Evolutionary conservation across 1,140 invertebrate species (phyloP).

Genomic region (Drosophila serrata): DNA sequence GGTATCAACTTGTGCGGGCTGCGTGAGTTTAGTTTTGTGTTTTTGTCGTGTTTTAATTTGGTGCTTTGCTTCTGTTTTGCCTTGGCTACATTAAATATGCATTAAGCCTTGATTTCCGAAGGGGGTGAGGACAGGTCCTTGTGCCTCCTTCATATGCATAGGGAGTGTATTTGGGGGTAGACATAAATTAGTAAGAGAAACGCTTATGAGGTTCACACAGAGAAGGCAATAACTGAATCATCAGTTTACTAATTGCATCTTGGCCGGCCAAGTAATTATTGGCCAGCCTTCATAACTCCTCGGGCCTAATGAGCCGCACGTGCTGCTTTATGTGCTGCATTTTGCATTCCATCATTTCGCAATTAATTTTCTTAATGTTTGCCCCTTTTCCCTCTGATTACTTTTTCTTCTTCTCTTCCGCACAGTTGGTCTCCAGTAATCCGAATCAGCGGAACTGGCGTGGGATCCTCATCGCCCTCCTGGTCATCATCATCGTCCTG

Average conservation of each 20-base stretch:
- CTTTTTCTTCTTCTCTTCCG: conserved; percentile 9
- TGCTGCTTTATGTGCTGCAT: conserved; percentile 61
- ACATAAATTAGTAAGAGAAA: conserved; percentile 58
- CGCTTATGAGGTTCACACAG: conserved; percentile 44
- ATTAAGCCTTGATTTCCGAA: conserved; percentile 68
- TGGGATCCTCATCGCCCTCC: conserved; percentile 94
- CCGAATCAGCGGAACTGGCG: conserved; percentile 95
- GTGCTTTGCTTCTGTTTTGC: conserved; percentile 20
- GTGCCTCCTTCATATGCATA: conserved; percentile 52
- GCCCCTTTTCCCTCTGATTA: conserved; percentile 5
- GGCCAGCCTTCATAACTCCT: conserved; percentile 40
- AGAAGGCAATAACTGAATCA: conserved; percentile 32
- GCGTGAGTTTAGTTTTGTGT: conserved; percentile 75
- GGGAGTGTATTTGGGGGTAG: conserved; percentile 1
- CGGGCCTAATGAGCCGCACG: conserved; percentile 59
- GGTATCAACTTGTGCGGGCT: conserved; percentile 70
- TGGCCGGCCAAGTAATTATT: conserved; percentile 55
- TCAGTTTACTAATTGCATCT: conserved; percentile 65
- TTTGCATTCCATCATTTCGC: conserved; percentile 47
- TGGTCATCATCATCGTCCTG: conserved; percentile 95
- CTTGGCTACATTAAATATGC: conserved; percentile 74
- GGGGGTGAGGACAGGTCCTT: conserved; percentile 20
- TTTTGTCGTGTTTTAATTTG: conserved; percentile 47
- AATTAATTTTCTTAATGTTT: conserved; percentile 54
- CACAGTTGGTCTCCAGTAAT: conserved; percentile 94